Evolutionary conservation across 2,888 invertebrate species (phyloP).

Genomic region (Sacculina carcini): DNA sequence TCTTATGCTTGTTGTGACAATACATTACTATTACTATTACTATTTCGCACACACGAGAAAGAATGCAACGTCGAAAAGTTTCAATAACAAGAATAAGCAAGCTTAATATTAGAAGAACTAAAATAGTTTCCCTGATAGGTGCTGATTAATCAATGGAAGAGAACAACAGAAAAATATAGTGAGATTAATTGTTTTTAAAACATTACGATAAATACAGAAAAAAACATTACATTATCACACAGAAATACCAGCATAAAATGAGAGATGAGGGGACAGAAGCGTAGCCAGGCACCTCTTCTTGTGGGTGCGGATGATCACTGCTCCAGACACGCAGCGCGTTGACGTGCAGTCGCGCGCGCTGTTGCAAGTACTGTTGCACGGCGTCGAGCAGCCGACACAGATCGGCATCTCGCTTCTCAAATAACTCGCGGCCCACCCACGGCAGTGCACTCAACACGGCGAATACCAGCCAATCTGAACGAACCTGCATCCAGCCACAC

Average conservation of each 20-base stretch:
- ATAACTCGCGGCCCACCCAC: constrained; percentile 85
- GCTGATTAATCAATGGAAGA: no score
- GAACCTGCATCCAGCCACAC: constrained; percentile 26
- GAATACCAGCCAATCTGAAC: constrained; percentile 33
- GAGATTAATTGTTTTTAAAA: no score
- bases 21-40: neutral
- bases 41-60: neutral
- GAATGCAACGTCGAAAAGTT: no score
- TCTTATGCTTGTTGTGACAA: no score
- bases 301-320: constrained; percentile 76
- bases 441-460: constrained; percentile 76
- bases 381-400: constrained; percentile 65
- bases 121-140: no score
- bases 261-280: no score
- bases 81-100: no score
- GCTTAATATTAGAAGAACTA: no score
- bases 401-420: constrained; percentile 84
- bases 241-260: no score
- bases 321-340: constrained; percentile 81
- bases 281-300: constrained; percentile 37
- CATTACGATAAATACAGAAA: no score
- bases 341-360: constrained; percentile 75
- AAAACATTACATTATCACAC: no score
- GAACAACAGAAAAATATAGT: no score
- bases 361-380: constrained; percentile 73